Evolutionary conservation across 1,140 invertebrate species (phyloP), one percentile per base, ranked within the genome.

Genomic region (Cydia amplana): DNA sequence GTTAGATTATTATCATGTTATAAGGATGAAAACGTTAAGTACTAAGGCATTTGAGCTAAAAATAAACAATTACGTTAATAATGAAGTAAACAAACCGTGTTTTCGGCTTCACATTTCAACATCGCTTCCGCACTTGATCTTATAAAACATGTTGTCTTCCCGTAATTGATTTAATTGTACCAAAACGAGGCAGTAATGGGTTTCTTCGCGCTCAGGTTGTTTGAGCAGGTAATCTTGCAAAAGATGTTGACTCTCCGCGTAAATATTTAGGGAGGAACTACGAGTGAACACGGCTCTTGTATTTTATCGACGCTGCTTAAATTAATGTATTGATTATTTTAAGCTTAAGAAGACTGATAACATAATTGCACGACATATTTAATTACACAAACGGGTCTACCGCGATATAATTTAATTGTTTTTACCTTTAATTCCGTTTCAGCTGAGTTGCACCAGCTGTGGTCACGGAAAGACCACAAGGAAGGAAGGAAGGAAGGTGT

Each of bases 171-270:
- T 70, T 70, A 43, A 70, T 70, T 70, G 65, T 70, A 10, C 65
- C n/a, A 70, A 70, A 40, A 70, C 18, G 65, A 40, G 65, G 2
- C 32, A 36, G 65, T 70, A 70, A 70, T 70, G 32, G 65, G 65
- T 40, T 70, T 43, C 65, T 36, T 36, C 0, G 36, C n/a, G 32
- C 32, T 70, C 28, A 12, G 51, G n/a, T 73, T 73, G 72, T 73
- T 73, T 73, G 72, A 28, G 20, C 43, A 73, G 72, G 43, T 73
- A 73, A 73, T 73, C 72, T 73, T 43, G 49, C 46, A 73, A 67
- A 70, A 40, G 65, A 70, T 70, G 65, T 70, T 70, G 32, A 40
- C 32, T 40, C 65, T 70, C n/a, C 16, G 32, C 28, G 32, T 43
- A 70, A 70, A 70, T 70, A 70, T 70, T 70, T 70, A 70, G 32